A percentile compares a stretch with the other conserved stretches of the same genome.
Evolutionary conservation across 2,113 vertebrate genomes (phyloP).

Genomic region (Dipodomys stephensi): DNA sequence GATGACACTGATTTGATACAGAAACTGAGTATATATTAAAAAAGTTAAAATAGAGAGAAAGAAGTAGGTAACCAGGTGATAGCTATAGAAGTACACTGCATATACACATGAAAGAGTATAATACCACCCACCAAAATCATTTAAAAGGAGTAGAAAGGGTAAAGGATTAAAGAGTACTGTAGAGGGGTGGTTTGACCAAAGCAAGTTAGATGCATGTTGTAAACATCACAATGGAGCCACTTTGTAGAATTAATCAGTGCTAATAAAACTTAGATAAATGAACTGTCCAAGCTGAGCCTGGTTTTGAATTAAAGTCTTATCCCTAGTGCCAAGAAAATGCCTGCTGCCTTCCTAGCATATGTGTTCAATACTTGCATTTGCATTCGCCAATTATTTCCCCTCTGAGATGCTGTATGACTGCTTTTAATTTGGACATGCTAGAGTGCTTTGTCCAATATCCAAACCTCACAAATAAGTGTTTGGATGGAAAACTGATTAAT

Average conservation of each 20-base stretch:
- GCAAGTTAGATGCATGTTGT: no score
- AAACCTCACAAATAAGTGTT: slow-evolving; percentile 27
- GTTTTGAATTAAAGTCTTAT: slow-evolving; percentile 54
- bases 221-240: no score
- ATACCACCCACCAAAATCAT: no score
- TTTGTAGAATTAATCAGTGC: no score
- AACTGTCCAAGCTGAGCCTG: slow-evolving; percentile 27
- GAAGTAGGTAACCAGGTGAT: no score
- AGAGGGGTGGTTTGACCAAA: no score
- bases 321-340: slow-evolving; percentile 29
- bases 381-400: slow-evolving; percentile 54
- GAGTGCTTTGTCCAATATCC: slow-evolving; percentile 29
- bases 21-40: neutral
- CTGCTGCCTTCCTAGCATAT: slow-evolving; percentile 50
- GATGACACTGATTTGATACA: slow-evolving; percentile 53
- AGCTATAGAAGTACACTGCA: no score
- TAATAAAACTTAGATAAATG: no score
- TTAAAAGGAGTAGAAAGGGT: no score
- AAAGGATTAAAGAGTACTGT: no score
- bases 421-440: slow-evolving; percentile 51
- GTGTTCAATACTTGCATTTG: slow-evolving; percentile 47
- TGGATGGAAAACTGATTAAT: slow-evolving; percentile 39
- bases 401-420: slow-evolving; percentile 42
- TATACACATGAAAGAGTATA: no score
- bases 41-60: neutral